phyloP scores from a whole-genome alignment of 2,888 invertebrate species.

The Dasypogon diadema region DNA sequence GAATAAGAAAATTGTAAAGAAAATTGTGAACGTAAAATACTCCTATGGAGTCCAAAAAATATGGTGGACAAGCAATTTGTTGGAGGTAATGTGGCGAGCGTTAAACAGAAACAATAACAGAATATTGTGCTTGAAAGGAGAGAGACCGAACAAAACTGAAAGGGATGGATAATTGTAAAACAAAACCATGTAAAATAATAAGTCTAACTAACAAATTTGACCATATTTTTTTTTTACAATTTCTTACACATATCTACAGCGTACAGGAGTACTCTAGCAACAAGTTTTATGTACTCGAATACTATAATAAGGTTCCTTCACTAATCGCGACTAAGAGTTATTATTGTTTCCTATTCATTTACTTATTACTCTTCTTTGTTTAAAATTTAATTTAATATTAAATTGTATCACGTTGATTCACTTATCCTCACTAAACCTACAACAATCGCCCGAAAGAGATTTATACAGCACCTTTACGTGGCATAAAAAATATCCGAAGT shows the following conservation, averaged over 20 bases:
- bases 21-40: neutral
- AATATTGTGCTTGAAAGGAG: neutral
- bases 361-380: conserved; percentile 6
- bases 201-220: conserved; percentile 6
- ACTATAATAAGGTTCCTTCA: conserved; percentile 17
- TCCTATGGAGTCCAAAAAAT: no score
- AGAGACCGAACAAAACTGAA: neutral
- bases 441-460: neutral
- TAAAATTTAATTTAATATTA: conserved; percentile 27
- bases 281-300: conserved; percentile 27
- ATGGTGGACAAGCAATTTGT: no score
- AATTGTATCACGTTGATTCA: conserved; percentile 34
- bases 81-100: no score
- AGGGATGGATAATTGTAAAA: neutral
- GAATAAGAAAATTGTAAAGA: neutral
- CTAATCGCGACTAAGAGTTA: conserved; percentile 30
- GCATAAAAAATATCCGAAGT: neutral
- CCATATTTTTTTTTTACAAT: conserved; percentile 8
- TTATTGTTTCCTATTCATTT: conserved; percentile 36
- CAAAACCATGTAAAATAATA: conserved; percentile 42
- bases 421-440: conserved; percentile 18
- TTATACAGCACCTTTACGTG: conserved; percentile 17
- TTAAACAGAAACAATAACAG: no score
- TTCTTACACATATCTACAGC: conserved; percentile 33
- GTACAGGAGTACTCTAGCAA: conserved; percentile 18